Evolutionary conservation across 2,888 invertebrate species (phyloP).

Genomic region (Drosophila mettleri): DNA sequence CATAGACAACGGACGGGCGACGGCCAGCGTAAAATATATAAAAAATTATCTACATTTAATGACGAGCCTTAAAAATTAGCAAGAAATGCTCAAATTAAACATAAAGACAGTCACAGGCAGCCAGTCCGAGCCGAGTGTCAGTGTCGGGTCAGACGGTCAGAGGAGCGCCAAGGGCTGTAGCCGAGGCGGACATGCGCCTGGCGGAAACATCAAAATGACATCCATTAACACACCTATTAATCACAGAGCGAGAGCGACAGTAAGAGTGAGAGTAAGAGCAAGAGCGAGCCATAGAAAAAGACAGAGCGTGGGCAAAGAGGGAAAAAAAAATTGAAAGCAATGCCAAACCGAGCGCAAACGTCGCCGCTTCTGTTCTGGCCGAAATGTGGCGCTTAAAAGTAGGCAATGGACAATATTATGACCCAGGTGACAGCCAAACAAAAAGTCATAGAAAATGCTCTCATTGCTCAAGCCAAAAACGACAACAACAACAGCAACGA

Average conservation of each 20-base stretch:
- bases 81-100: constrained; percentile 80
- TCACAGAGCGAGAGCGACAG: constrained; percentile 66
- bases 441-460: constrained; percentile 63
- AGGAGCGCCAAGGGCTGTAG: neutral
- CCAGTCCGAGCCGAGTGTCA: constrained; percentile 8
- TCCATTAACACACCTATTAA: constrained; percentile 84
- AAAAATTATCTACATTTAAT: constrained; percentile 82
- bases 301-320: constrained; percentile 14
- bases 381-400: constrained; percentile 58
- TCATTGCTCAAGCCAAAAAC: constrained; percentile 23
- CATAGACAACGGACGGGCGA: constrained; percentile 43
- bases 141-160: constrained; percentile 1
- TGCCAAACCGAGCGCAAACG: constrained; percentile 44
- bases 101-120: constrained; percentile 57
- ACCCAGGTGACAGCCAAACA: constrained; percentile 71
- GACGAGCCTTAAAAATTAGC: constrained; percentile 79
- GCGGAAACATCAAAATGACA: constrained; percentile 83
- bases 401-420: constrained; percentile 67
- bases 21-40: constrained; percentile 60
- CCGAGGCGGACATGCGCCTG: constrained; percentile 68
- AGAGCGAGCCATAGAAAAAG: constrained; percentile 13
- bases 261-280: constrained; percentile 10
- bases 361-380: constrained; percentile 29
- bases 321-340: constrained; percentile 39
- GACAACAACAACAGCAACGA: constrained; percentile 22